Conservation (phyloP, 2,797 vertebrate genomes). For the Menidia menidia region DNA sequence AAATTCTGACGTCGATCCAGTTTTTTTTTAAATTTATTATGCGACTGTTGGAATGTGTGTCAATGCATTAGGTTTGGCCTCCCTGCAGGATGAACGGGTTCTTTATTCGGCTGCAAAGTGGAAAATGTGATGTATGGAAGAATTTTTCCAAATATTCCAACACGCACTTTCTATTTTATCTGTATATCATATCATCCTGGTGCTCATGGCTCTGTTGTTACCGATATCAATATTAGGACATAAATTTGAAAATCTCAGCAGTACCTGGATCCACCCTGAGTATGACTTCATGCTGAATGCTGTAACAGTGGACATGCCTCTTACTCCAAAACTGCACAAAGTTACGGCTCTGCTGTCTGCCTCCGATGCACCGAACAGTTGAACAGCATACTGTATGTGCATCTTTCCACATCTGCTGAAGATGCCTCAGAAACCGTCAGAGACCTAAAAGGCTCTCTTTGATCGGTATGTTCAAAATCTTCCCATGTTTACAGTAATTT, state of each 20-base stretch:
- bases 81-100: slow-evolving; percentile 51
- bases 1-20: slow-evolving; percentile 40
- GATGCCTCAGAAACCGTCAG: slow-evolving; percentile 13
- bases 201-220: not conserved
- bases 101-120: slow-evolving; percentile 56
- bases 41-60: slow-evolving; percentile 56
- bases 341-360: slow-evolving; percentile 23
- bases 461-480: slow-evolving; percentile 31
- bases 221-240: slow-evolving; percentile 35
- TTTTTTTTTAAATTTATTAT: slow-evolving; percentile 51
- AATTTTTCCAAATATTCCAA: slow-evolving; percentile 47
- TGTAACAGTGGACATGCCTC: slow-evolving; percentile 48
- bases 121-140: slow-evolving; percentile 70
- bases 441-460: slow-evolving; percentile 17
- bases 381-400: slow-evolving; percentile 33
- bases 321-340: slow-evolving; percentile 21
- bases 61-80: slow-evolving; percentile 50
- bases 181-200: not conserved
- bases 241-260: slow-evolving; percentile 8
- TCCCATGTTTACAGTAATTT: slow-evolving; percentile 28
- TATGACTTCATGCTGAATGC: slow-evolving; percentile 50
- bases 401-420: slow-evolving; percentile 36
- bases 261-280: slow-evolving; percentile 27
- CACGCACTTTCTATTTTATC: too few relatives aligned
- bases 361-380: slow-evolving; percentile 29